Conservation (phyloP, 2,113 vertebrate species). For the Sylvilagus bachmani region DNA sequence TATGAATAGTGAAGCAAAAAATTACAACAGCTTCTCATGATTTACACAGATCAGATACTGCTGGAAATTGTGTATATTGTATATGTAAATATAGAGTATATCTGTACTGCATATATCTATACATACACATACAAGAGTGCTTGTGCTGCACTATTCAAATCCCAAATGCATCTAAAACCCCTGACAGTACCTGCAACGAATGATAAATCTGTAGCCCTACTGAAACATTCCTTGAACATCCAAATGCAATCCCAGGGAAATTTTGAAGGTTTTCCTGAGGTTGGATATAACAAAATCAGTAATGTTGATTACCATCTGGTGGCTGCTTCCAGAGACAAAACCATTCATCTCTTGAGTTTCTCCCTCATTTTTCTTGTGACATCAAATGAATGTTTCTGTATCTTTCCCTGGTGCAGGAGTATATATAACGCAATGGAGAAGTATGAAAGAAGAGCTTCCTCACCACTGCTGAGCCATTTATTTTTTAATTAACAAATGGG, state of each 20-base stretch:
- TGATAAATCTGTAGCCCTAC: not conserved
- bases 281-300: not conserved
- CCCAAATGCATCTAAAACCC: not conserved
- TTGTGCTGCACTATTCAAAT: not conserved
- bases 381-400: not conserved
- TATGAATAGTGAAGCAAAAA: not conserved
- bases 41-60: not conserved
- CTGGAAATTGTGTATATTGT: not conserved
- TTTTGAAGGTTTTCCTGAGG: not conserved
- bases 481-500: not conserved
- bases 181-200: not conserved
- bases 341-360: not conserved
- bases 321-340: slow-evolving; percentile 19
- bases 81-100: not conserved
- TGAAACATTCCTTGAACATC: not conserved
- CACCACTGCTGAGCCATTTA: not conserved
- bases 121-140: too few relatives aligned
- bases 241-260: not conserved
- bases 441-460: not conserved
- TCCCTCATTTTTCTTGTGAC: not conserved
- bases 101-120: not conserved
- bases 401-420: not conserved
- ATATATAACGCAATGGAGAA: slow-evolving; percentile 1
- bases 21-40: not conserved
- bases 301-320: not conserved